Conservation (phyloP, 2,113 vertebrate species). For the Spermophilus dauricus region DNA sequence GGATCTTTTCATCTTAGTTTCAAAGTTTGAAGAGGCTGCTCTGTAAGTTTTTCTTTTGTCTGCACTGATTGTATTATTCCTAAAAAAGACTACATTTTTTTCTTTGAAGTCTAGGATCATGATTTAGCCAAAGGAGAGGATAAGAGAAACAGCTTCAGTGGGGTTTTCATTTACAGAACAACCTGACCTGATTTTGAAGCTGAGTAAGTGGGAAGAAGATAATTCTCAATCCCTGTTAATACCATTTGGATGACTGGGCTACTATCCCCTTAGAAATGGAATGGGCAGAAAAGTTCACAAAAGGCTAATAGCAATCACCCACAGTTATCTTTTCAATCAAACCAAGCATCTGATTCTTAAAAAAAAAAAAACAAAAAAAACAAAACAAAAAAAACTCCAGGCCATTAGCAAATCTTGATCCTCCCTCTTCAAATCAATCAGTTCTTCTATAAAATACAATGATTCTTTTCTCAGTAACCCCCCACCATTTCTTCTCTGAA, state of each 20-base stretch:
- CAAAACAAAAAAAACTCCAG: background rate
- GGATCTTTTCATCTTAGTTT: conserved; percentile 67
- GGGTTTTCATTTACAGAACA: conserved; percentile 73
- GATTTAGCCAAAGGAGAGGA: conserved; percentile 66
- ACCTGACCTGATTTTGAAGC: conserved; percentile 76
- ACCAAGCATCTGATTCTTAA: background rate
- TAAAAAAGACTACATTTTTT: conserved; percentile 25
- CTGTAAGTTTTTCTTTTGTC: conserved; percentile 62
- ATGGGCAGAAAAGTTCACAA: conserved; percentile 1
- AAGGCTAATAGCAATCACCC: background rate
- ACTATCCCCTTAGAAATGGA: background rate
- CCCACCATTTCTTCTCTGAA: background rate
- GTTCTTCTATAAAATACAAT: background rate
- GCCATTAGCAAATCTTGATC: background rate
- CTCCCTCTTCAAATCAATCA: background rate
- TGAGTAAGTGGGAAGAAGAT: conserved; percentile 44
- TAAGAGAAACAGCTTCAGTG: conserved; percentile 62
- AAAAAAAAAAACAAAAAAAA: too few relatives aligned
- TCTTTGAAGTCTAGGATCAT: conserved; percentile 73
- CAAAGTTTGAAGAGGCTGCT: conserved; percentile 59
- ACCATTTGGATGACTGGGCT: background rate
- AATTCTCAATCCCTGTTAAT: conserved; percentile 64
- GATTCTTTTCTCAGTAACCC: background rate
- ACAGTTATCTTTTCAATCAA: conserved; percentile 58
- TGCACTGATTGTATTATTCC: conserved; percentile 67